These are phyloP conservation scores for Cynopterus sphinx DNA, from an alignment of 2,797 vertebrate species.

Conservation along the genomic window DNA sequence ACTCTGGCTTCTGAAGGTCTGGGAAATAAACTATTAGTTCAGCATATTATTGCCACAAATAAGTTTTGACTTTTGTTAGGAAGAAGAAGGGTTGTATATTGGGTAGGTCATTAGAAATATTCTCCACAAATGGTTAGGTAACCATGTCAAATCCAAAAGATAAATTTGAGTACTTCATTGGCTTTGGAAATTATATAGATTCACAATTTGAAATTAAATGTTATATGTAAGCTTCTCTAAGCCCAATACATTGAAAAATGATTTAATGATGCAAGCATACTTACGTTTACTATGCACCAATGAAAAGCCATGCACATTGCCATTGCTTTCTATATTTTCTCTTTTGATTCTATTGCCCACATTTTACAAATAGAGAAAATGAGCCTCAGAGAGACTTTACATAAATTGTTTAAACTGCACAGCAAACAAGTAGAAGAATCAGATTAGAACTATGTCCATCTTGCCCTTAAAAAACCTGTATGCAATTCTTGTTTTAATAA, in stretches of 20 bases:
- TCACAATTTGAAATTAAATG: conserved; percentile 5
- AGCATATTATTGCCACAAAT: not conserved
- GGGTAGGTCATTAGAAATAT: not conserved
- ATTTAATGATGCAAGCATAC: not conserved
- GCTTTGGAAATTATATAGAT: not conserved
- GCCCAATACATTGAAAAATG: not conserved
- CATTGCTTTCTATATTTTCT: not conserved
- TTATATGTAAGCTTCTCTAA: not conserved
- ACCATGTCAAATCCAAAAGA: not conserved
- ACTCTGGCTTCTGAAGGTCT: not conserved
- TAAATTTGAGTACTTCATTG: not conserved
- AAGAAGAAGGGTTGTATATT: not conserved
- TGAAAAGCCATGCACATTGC: too few species aligned
- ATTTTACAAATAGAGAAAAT: not conserved
- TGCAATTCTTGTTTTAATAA: not conserved
- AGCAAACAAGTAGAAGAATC: not conserved
- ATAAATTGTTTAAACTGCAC: not conserved
- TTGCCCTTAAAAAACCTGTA: not conserved
- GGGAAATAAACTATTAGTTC: not conserved
- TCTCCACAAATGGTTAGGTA: not conserved
- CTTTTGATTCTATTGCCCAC: not conserved
- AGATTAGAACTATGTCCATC: not conserved
- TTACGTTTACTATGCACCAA: not conserved
- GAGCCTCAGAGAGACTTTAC: not conserved
- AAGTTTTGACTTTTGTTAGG: not conserved